Base-by-base conservation (phyloP, 1,140 invertebrate species). In the Anastatus disparis region DNA sequence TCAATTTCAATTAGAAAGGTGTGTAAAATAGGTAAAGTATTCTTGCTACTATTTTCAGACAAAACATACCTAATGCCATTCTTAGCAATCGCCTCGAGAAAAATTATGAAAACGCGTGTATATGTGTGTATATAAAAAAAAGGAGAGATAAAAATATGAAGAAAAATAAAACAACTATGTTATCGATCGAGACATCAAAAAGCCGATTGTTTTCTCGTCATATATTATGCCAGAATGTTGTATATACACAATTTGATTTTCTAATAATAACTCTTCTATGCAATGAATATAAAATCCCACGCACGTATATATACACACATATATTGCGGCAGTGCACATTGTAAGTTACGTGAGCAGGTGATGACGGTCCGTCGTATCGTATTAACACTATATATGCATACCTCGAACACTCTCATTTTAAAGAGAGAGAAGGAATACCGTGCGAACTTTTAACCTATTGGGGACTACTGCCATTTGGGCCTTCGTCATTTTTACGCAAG, bases 401-500 rank as follows among this genome's bases (percentile, higher is more conserved):
- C 6, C 13, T 12, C 24, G 22, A 22, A 20, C 8, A 26, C 24
- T 7, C 13, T 12, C 27, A 26, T n/a, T 2, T 29, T 46, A n/a
- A 15, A 8, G 17, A n/a, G 22, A 12, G 29, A 61, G 7, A 17
- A 46, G 55, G 55, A 44, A 40, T 24, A 48, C n/a, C 66, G 66
- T 69, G 66, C 65, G 65, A 68, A 68, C 38, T 9, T 40, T 15
- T 40, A 10, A 1, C n/a, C 8, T 6, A 42, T n/a, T n/a, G n/a
- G n/a, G n/a, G n/a, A n/a, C 15, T 31, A 56, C 26, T 17, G n/a
- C 17, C 26, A 31, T 27, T 35, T 46, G 15, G 15, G 31, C 31
- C 31, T 35, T 6, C 4, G 31, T 10, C 4, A 35, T 10, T 35
- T 77, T 76, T 76, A 63, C 78, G 78, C 72, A 77, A 78, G 70